These are phyloP conservation scores for Rhynchotus rufescens DNA, from an alignment of 2,797 vertebrate genomes.

Conservation along the genomic window DNA sequence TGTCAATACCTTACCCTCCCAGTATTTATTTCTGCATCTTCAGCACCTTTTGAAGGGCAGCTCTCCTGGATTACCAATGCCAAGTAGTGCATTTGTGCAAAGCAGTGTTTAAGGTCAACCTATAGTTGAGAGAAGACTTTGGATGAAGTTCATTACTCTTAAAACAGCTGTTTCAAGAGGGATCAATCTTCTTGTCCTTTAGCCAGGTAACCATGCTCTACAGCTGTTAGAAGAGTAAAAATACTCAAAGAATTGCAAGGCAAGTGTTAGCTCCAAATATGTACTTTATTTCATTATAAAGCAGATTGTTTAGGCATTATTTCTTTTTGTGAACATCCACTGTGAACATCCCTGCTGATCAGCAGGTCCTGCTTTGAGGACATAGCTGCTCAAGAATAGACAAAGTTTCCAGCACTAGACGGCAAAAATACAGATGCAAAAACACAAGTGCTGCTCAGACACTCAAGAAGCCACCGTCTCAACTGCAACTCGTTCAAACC, in stretches of 20 bases:
- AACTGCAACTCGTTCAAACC: not conserved
- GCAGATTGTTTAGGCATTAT: conserved; percentile 64
- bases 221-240: not conserved
- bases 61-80: not conserved
- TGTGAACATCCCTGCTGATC: not conserved
- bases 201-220: rapidly evolving
- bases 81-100: no score
- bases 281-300: conserved; percentile 70
- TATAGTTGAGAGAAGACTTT: not conserved
- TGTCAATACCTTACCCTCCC: not conserved
- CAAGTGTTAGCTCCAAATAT: conserved; percentile 48
- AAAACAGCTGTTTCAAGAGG: not conserved
- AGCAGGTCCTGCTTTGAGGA: conserved; percentile 32
- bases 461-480: not conserved
- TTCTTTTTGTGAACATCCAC: conserved; percentile 50
- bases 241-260: not conserved
- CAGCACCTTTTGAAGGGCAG: rapidly evolving
- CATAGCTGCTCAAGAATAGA: not conserved
- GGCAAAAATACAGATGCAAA: conserved; percentile 7
- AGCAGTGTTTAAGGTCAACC: not conserved
- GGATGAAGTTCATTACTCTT: not conserved
- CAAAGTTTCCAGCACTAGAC: conserved; percentile 7
- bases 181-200: not conserved
- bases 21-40: not conserved
- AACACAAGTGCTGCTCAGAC: conserved; percentile 32